Conservation (phyloP, 2,113 vertebrate genomes). For the Canis aureus region DNA sequence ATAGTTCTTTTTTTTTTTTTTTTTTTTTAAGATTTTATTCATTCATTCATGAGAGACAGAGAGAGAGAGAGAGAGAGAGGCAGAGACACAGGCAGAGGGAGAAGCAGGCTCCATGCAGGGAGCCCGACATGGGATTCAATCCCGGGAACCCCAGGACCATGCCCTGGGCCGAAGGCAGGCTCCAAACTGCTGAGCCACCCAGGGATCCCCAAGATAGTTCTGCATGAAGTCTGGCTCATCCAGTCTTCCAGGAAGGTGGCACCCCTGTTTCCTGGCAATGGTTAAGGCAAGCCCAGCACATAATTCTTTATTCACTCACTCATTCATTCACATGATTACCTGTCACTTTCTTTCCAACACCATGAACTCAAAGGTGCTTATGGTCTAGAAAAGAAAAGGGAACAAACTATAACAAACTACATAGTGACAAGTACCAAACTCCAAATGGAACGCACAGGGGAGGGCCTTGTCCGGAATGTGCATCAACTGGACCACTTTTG, state of each 20-base stretch:
- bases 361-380: not conserved
- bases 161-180: too few relatives aligned
- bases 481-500: fast-evolving
- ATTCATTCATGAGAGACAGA: too few relatives aligned
- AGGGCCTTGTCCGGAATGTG: not conserved
- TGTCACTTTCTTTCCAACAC: not conserved
- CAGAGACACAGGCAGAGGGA: too few relatives aligned
- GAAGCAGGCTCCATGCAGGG: too few relatives aligned
- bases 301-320: fast-evolving
- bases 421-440: fast-evolving
- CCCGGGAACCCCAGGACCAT: too few relatives aligned
- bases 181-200: too few relatives aligned
- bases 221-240: not conserved
- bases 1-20: not conserved
- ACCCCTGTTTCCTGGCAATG: not conserved
- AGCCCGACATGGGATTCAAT: too few relatives aligned
- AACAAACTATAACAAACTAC: not conserved
- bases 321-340: too few relatives aligned
- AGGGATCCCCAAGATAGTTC: not conserved
- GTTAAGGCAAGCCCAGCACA: fast-evolving
- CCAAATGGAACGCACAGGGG: fast-evolving
- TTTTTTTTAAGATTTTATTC: too few relatives aligned
- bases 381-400: not conserved
- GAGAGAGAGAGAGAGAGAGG: too few relatives aligned
- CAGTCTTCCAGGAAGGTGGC: not conserved